Conservation (phyloP, 2,888 invertebrate species). For the Cryptocephalus moraei region DNA sequence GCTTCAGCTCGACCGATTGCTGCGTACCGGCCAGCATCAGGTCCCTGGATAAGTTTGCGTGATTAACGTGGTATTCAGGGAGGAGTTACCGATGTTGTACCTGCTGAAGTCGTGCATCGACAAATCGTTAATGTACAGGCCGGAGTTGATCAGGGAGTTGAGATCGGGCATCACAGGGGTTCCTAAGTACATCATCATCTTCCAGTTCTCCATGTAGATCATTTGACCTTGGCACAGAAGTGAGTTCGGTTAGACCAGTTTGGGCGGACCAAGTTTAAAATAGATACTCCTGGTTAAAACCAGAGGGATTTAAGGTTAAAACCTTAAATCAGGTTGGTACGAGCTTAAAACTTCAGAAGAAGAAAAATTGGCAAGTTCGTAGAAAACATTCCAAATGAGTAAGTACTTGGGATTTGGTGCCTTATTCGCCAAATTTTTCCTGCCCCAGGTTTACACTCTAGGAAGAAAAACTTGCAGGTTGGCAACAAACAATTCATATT, state of each 20-base stretch:
- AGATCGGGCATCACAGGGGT: slow-evolving; percentile 94
- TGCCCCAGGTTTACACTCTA: too few relatives aligned
- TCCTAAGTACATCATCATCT: slow-evolving; percentile 93
- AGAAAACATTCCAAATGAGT: too few relatives aligned
- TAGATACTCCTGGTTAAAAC: too few relatives aligned
- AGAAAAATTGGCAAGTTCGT: too few relatives aligned
- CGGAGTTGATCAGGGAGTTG: slow-evolving; percentile 83
- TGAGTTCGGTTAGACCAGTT: background rate
- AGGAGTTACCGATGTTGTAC: slow-evolving; percentile 36
- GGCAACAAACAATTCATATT: too few relatives aligned
- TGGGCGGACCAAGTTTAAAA: too few relatives aligned
- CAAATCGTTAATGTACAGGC: slow-evolving; percentile 93
- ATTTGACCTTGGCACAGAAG: slow-evolving; percentile 68
- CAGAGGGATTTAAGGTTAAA: too few relatives aligned
- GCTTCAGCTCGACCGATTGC: slow-evolving; percentile 90
- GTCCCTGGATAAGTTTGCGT: slow-evolving; percentile 48
- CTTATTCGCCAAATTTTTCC: too few relatives aligned
- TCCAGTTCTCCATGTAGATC: slow-evolving; percentile 98
- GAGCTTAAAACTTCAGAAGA: too few relatives aligned
- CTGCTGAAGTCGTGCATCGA: slow-evolving; percentile 99
- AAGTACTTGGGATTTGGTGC: too few relatives aligned
- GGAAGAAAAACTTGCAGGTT: too few relatives aligned
- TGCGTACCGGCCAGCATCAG: slow-evolving; percentile 94
- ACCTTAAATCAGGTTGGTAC: too few relatives aligned
- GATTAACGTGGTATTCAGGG: background rate